These are phyloP conservation scores for Noctua fimbriata DNA, from an alignment of 2,888 invertebrate genomes.

Conservation along the genomic window DNA sequence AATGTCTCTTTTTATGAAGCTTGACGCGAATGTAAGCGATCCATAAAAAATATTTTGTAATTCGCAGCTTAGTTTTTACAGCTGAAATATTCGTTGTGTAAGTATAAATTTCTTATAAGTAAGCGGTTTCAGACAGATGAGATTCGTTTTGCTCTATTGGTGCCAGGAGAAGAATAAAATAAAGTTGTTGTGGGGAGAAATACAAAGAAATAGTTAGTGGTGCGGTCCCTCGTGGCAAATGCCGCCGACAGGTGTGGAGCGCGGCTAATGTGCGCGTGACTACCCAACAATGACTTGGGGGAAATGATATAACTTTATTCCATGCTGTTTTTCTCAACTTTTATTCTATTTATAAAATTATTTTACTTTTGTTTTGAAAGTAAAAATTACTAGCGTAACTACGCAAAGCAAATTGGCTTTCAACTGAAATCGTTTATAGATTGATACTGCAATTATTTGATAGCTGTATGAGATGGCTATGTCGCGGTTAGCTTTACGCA, in stretches of 20 bases:
- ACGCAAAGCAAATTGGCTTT: neutral
- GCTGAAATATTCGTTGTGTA: slow-evolving; percentile 21
- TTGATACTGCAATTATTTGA: slow-evolving; percentile 5
- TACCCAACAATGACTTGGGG: slow-evolving; percentile 79
- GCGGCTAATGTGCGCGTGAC: slow-evolving; percentile 80
- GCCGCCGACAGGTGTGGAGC: slow-evolving; percentile 81
- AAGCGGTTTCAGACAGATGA: slow-evolving; percentile 40
- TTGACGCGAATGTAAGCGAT: slow-evolving; percentile 27
- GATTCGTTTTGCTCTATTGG: slow-evolving; percentile 72
- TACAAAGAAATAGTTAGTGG: slow-evolving; percentile 82
- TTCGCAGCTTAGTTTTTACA: slow-evolving; percentile 31
- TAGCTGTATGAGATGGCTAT: neutral
- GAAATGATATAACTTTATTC: slow-evolving; percentile 78
- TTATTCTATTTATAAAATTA: slow-evolving; percentile 38
- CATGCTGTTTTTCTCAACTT: slow-evolving; percentile 63
- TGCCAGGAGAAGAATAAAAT: slow-evolving; percentile 78
- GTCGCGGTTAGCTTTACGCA: no score
- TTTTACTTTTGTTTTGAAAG: slow-evolving; percentile 41
- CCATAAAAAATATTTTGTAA: slow-evolving; percentile 13
- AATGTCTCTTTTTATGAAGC: slow-evolving; percentile 36
- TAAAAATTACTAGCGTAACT: slow-evolving; percentile 13
- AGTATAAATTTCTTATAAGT: slow-evolving; percentile 37
- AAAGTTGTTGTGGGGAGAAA: slow-evolving; percentile 75
- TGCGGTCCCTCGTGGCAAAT: slow-evolving; percentile 79
- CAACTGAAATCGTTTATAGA: neutral